These are phyloP conservation scores for Eupithecia dodoneata DNA, from an alignment of 2,888 invertebrate genomes.

Conservation along the genomic window DNA sequence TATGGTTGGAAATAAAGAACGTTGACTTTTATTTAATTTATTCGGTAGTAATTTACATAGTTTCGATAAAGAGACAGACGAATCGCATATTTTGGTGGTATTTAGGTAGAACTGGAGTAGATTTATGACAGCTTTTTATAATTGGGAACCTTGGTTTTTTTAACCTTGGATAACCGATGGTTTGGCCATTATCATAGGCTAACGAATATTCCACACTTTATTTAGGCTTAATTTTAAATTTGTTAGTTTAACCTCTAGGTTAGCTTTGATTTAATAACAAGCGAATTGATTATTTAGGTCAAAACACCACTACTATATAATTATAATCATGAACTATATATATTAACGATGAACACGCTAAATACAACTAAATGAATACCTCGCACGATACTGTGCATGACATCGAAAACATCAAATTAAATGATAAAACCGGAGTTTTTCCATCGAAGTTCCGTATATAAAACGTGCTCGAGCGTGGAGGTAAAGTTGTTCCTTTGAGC, in stretches of 20 bases:
- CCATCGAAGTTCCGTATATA: not conserved
- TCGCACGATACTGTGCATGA: conserved; percentile 2
- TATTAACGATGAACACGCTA: conserved; percentile 2
- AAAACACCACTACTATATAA: not conserved
- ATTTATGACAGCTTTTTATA: not conserved
- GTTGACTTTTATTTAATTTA: not conserved
- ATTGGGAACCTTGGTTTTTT: too few species aligned
- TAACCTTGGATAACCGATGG: not conserved
- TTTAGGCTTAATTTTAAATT: not conserved
- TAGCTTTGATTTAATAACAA: not conserved
- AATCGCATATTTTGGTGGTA: not conserved
- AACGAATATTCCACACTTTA: not conserved
- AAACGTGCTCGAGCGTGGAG: not conserved
- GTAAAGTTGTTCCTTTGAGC: not conserved
- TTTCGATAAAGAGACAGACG: not conserved
- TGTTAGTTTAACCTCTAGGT: not conserved
- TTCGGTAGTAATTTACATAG: too few species aligned
- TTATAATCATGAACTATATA: not conserved
- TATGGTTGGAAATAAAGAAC: not conserved
- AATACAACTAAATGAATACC: not conserved
- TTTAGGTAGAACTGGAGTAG: not conserved
- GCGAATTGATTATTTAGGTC: not conserved
- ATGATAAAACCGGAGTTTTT: not conserved
- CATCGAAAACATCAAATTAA: not conserved
- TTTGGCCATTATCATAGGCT: not conserved